These are phyloP conservation scores for Smutsia gigantea DNA, from an alignment of 2,797 vertebrate genomes.

Conservation along the genomic window DNA sequence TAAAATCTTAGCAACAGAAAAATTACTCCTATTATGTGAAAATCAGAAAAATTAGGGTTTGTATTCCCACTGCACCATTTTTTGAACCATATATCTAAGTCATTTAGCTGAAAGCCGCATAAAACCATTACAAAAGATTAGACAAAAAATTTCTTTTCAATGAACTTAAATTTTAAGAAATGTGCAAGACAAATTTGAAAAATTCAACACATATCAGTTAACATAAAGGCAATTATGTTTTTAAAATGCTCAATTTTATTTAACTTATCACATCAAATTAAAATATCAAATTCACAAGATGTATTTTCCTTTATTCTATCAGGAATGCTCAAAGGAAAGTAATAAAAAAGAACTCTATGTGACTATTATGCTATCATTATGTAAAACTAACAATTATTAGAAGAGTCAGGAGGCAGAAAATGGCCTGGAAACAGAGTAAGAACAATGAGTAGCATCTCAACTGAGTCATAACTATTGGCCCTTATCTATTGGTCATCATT, in stretches of 20 bases:
- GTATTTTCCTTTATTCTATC: neutral
- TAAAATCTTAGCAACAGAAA: neutral
- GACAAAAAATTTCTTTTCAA: neutral
- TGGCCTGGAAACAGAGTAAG: neutral
- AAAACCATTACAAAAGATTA: neutral
- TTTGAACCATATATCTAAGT: neutral
- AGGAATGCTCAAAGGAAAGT: neutral
- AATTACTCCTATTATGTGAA: neutral
- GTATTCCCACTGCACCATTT: neutral
- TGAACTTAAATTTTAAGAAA: neutral
- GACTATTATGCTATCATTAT: too few relatives aligned
- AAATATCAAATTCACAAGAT: neutral
- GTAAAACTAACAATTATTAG: neutral
- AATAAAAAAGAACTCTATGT: neutral
- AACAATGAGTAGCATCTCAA: neutral
- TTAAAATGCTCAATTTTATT: neutral
- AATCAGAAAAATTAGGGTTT: slow-evolving; percentile 5
- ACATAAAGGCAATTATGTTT: neutral
- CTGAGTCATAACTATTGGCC: neutral
- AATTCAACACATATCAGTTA: neutral
- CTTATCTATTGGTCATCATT: neutral
- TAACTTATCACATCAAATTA: neutral
- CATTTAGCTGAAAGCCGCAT: neutral
- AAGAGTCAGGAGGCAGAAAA: neutral
- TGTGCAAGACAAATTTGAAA: neutral